Conservation (phyloP, 2,888 invertebrate species). For the Cephus rjabovi region DNA sequence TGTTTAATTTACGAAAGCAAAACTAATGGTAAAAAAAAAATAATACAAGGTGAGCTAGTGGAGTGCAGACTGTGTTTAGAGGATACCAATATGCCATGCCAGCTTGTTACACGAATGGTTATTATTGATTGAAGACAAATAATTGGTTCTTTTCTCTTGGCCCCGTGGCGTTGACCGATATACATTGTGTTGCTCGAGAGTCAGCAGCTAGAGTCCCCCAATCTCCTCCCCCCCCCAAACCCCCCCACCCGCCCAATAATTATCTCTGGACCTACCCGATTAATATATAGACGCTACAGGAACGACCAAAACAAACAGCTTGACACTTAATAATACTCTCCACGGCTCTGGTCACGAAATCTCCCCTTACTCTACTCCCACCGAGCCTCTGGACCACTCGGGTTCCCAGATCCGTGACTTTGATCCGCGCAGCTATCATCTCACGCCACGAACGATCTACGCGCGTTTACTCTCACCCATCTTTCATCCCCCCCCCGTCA, state of each 20-base stretch:
- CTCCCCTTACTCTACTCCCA: not conserved
- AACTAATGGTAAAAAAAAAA: slow-evolving; percentile 56
- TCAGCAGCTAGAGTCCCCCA: slow-evolving; percentile 19
- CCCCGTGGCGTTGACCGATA: slow-evolving; percentile 55
- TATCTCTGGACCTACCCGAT: not conserved
- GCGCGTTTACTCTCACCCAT: not conserved
- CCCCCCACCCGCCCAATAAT: not conserved
- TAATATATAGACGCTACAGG: not conserved
- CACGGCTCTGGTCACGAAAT: not conserved
- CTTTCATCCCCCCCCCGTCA: not conserved
- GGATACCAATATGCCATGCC: slow-evolving; percentile 66
- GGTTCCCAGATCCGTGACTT: not conserved
- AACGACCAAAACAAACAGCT: not conserved
- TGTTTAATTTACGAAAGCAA: slow-evolving; percentile 48
- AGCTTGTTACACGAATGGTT: slow-evolving; percentile 49
- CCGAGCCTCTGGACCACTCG: not conserved
- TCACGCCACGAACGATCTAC: not conserved
- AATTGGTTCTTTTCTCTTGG: slow-evolving; percentile 61
- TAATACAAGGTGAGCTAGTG: slow-evolving; percentile 60
- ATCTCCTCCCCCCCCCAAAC: no score
- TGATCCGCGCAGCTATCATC: not conserved
- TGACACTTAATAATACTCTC: not conserved
- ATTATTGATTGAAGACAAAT: slow-evolving; percentile 30
- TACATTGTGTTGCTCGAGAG: slow-evolving; percentile 56
- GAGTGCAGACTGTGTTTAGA: slow-evolving; percentile 68